A percentile compares a stretch with the other conserved stretches of the same genome.
Conservation (phyloP, 1,140 invertebrate genomes). For the Drosophila ohnishii region DNA sequence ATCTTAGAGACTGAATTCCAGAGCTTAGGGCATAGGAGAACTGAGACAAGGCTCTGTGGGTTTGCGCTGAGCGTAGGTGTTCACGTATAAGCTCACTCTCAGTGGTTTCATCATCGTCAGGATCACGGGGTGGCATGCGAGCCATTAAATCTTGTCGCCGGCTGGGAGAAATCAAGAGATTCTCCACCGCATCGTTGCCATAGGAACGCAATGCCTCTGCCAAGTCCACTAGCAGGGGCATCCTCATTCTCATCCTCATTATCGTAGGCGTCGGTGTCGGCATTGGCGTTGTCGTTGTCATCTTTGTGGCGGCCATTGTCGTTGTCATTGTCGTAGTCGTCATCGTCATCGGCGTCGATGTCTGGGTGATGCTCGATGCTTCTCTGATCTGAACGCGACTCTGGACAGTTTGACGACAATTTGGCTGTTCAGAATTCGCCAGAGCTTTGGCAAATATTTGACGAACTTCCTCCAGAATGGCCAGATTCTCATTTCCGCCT, state of each 20-base stretch:
- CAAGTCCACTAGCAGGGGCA: not conserved
- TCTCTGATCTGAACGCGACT: not conserved
- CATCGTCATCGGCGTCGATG: not conserved
- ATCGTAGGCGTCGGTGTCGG: too few relatives aligned
- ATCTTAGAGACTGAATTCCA: constrained; percentile 90
- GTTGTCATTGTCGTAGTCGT: not conserved
- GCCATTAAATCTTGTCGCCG: constrained; percentile 2
- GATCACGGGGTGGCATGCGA: not conserved
- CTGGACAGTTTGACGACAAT: not conserved
- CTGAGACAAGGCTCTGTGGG: constrained; percentile 94
- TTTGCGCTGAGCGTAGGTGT: constrained; percentile 93
- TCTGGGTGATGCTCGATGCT: not conserved
- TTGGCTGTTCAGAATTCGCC: too few relatives aligned
- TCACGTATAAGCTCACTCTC: constrained; percentile 64
- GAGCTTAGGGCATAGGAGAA: constrained; percentile 96
- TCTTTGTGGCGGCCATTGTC: not conserved
- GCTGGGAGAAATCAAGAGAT: not conserved
- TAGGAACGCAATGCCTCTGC: not conserved
- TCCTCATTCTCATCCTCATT: not conserved
- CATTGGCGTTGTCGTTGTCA: not conserved
- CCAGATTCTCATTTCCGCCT: not conserved
- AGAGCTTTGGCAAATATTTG: not conserved
- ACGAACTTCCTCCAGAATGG: not conserved
- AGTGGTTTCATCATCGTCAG: not conserved
- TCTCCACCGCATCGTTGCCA: not conserved